These are phyloP conservation scores for Synergus laeviventris DNA, from an alignment of 2,888 invertebrate species.

Conservation along the genomic window DNA sequence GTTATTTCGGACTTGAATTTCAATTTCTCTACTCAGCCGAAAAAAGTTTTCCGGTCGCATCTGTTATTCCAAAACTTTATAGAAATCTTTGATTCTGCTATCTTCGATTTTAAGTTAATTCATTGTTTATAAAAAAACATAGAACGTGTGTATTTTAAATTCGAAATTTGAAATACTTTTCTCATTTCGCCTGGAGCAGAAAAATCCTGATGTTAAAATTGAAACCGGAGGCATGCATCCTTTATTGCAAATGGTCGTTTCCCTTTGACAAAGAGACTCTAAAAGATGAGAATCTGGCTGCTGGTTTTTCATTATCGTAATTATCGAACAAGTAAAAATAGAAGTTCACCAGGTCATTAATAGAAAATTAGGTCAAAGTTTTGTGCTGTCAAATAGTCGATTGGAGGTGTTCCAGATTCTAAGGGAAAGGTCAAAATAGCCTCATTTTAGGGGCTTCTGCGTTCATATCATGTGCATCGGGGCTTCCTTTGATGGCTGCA, in stretches of 20 bases:
- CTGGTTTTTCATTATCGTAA: background rate
- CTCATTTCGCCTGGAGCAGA: no score
- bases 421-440: conserved; percentile 16
- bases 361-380: background rate
- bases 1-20: background rate
- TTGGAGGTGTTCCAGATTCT: background rate
- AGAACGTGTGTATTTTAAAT: no score
- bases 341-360: background rate
- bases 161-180: background rate
- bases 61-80: background rate
- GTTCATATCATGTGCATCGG: conserved; percentile 7
- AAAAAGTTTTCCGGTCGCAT: background rate
- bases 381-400: background rate
- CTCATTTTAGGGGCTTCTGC: conserved; percentile 32
- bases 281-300: background rate
- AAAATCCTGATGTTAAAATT: background rate
- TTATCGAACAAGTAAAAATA: conserved; percentile 1
- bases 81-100: background rate
- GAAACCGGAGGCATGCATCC: background rate
- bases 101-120: no score
- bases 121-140: no score
- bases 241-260: background rate
- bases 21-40: background rate
- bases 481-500: conserved; percentile 29
- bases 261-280: background rate